Evolutionary conservation across 2,888 invertebrate genomes (phyloP).

Genomic region (Punctoribates punctum): DNA sequence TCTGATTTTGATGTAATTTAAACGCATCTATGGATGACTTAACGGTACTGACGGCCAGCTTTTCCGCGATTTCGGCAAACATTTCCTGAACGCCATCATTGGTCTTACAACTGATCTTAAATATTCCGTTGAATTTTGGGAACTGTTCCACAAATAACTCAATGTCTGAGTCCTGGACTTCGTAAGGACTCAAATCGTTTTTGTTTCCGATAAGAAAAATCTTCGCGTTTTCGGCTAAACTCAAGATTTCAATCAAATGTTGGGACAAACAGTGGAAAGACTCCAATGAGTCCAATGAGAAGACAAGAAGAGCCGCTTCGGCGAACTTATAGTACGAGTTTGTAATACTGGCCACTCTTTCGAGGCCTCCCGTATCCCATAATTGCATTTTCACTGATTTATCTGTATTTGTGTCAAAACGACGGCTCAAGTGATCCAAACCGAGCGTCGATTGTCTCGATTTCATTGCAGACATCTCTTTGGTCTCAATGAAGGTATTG

Average conservation of each 20-base stretch:
- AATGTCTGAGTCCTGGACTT: slow-evolving; percentile 77
- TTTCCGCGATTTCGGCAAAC: slow-evolving; percentile 43
- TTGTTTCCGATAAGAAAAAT: slow-evolving; percentile 93
- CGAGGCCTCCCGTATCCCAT: slow-evolving; percentile 97
- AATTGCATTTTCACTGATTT: slow-evolving; percentile 68
- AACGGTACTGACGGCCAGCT: slow-evolving; percentile 37
- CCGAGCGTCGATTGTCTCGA: slow-evolving; percentile 69
- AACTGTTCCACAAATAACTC: slow-evolving; percentile 73
- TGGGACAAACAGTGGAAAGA: slow-evolving; percentile 89
- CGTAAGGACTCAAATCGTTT: slow-evolving; percentile 64
- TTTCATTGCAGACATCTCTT: slow-evolving; percentile 62
- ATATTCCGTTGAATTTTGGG: slow-evolving; percentile 44
- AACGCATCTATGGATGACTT: slow-evolving; percentile 42
- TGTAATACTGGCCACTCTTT: slow-evolving; percentile 88
- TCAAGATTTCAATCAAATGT: slow-evolving; percentile 85
- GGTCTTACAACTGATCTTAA: slow-evolving; percentile 44
- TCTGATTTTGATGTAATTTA: slow-evolving; percentile 40
- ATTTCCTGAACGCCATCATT: slow-evolving; percentile 43
- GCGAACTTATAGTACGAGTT: slow-evolving; percentile 94
- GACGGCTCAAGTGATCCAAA: slow-evolving; percentile 69
- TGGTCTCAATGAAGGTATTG: slow-evolving; percentile 77
- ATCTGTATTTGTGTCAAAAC: slow-evolving; percentile 36
- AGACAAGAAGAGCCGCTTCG: slow-evolving; percentile 87
- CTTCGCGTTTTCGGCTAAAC: slow-evolving; percentile 89
- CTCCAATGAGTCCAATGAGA: slow-evolving; percentile 81